Evolutionary conservation across 2,113 vertebrate genomes (phyloP).

Genomic region (Marmota monax): DNA sequence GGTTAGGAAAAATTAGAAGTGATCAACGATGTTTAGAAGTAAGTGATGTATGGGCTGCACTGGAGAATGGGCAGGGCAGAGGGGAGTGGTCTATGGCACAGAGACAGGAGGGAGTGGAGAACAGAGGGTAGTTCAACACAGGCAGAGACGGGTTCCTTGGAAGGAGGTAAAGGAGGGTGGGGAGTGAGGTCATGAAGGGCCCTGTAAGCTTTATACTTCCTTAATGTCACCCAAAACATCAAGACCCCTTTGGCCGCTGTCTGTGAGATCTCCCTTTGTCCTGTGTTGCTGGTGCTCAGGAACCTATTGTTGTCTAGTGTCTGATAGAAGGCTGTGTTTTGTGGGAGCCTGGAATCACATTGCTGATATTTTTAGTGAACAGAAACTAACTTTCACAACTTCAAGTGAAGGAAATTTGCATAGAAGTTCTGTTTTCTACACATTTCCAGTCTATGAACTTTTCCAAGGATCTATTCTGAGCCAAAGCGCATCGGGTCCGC

Average conservation of each 20-base stretch:
- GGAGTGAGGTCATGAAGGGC: not conserved
- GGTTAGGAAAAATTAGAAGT: not conserved
- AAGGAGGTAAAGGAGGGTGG: not conserved
- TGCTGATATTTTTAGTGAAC: not conserved
- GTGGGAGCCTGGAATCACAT: not conserved
- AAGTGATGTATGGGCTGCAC: not conserved
- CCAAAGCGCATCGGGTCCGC: not conserved
- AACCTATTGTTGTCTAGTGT: not conserved
- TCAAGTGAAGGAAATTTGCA: not conserved
- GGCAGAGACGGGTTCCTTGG: not conserved
- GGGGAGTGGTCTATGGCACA: not conserved
- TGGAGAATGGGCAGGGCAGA: not conserved
- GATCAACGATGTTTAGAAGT: not conserved
- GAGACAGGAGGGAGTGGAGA: not conserved
- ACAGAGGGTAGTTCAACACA: not conserved
- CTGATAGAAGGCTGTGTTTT: not conserved
- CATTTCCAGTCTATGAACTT: not conserved
- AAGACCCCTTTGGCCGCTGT: too few relatives aligned
- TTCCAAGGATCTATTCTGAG: not conserved
- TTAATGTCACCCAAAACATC: not conserved
- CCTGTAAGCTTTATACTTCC: not conserved
- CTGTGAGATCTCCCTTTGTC: not conserved
- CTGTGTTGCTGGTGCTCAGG: not conserved
- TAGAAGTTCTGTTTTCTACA: not conserved
- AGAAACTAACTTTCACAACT: slow-evolving; percentile 2